phyloP scores from a whole-genome alignment of 1,140 invertebrate genomes.

The Pseudoatta argentina region DNA sequence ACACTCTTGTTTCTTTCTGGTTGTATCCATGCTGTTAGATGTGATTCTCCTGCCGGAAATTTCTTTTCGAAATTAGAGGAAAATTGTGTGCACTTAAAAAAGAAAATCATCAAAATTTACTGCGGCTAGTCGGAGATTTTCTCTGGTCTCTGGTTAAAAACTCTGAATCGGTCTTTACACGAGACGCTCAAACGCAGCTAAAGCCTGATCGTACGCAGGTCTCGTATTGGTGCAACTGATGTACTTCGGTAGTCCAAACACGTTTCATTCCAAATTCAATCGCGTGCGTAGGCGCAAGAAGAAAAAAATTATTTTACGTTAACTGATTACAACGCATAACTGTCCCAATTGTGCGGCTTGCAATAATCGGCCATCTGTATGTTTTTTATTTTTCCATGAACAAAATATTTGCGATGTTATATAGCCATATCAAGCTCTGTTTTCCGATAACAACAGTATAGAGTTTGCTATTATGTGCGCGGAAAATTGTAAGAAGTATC shows the following conservation, averaged over 20 bases:
- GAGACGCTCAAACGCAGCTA: neutral
- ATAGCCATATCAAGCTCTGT: neutral
- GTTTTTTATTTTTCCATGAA: neutral
- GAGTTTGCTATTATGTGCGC: slow-evolving; percentile 20
- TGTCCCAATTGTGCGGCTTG: neutral
- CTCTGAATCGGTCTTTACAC: neutral
- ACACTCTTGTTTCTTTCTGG: too few species aligned
- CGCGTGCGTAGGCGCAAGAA: neutral
- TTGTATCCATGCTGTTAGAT: too few species aligned
- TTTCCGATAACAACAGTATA: slow-evolving; percentile 40
- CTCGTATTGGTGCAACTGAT: neutral
- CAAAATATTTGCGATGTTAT: slow-evolving; percentile 13
- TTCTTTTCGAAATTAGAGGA: too few species aligned
- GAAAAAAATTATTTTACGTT: neutral
- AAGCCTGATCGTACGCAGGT: neutral
- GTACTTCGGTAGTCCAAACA: neutral
- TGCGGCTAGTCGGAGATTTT: too few species aligned
- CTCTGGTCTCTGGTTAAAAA: too few species aligned
- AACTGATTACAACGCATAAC: neutral
- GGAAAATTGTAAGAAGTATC: slow-evolving; percentile 54
- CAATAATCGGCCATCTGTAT: neutral
- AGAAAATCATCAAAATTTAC: too few species aligned
- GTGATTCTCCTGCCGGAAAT: too few species aligned
- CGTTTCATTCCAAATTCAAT: neutral
- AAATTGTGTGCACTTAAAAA: too few species aligned